Conservation (phyloP, 2,113 vertebrate species). For the Scartelaos histophorus region DNA sequence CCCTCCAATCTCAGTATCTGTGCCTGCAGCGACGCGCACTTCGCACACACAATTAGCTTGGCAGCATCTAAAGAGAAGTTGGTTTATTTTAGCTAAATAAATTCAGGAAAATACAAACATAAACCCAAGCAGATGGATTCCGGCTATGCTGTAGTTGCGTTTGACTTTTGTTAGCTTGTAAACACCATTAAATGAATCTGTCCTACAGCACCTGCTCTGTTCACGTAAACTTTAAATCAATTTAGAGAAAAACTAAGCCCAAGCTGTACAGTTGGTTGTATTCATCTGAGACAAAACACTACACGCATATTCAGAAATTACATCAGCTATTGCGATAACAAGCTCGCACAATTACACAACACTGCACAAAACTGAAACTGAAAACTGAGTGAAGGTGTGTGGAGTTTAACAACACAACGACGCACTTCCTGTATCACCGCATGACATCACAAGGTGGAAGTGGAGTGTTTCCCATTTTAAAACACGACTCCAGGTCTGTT, state of each 20-base stretch:
- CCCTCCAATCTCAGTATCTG: slow-evolving; percentile 14
- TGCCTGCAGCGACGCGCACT: slow-evolving; percentile 22
- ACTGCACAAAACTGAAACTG: too few relatives aligned
- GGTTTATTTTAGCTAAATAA: slow-evolving; percentile 47
- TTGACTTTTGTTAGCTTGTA: slow-evolving; percentile 14
- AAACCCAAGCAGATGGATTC: not conserved
- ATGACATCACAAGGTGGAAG: too few relatives aligned
- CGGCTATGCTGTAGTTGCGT: not conserved
- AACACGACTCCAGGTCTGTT: too few relatives aligned
- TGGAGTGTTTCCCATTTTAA: too few relatives aligned
- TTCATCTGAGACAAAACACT: not conserved
- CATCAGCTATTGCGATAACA: not conserved
- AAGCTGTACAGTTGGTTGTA: not conserved
- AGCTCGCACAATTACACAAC: not conserved
- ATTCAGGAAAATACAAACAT: slow-evolving; percentile 20
- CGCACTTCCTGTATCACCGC: too few relatives aligned
- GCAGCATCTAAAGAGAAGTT: slow-evolving; percentile 16
- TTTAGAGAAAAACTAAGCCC: not conserved
- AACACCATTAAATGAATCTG: slow-evolving; percentile 3
- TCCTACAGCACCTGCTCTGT: not conserved
- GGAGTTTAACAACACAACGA: too few relatives aligned
- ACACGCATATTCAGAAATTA: not conserved
- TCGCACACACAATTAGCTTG: slow-evolving; percentile 37
- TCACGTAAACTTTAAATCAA: not conserved
- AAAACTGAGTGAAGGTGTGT: too few relatives aligned